Percentiles rank a stretch among this genome's conserved stretches.
phyloP scores from a whole-genome alignment of 2,888 invertebrate genomes.

The Acanthosepion esculentum region DNA sequence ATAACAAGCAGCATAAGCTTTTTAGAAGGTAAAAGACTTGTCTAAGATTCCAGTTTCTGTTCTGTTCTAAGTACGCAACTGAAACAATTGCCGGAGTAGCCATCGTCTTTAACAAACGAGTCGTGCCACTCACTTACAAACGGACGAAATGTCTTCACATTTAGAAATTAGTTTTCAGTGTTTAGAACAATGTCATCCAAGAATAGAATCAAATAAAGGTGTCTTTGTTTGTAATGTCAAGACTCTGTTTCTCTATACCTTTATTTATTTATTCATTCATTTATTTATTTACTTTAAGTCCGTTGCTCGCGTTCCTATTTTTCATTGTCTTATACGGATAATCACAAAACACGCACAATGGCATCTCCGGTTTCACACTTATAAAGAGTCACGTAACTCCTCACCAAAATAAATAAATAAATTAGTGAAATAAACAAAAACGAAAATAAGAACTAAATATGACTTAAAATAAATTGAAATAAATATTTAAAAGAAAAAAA shows the following conservation, averaged over 20 bases:
- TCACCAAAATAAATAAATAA: not conserved
- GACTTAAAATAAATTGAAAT: not conserved
- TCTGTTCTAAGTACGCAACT: too few species aligned
- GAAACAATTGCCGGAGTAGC: not conserved
- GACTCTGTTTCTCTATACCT: not conserved
- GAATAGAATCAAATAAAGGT: too few species aligned
- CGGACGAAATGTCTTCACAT: not conserved
- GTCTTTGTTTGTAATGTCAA: too few species aligned
- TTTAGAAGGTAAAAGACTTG: too few species aligned
- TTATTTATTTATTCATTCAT: not conserved
- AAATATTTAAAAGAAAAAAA: not conserved
- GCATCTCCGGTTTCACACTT: conserved; percentile 8
- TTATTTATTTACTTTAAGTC: not conserved
- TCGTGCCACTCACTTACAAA: not conserved
- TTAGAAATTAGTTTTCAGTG: not conserved
- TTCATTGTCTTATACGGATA: not conserved
- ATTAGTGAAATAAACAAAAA: not conserved
- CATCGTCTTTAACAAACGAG: not conserved
- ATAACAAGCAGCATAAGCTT: too few species aligned
- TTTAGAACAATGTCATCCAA: not conserved
- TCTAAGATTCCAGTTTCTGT: too few species aligned
- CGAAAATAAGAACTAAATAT: not conserved
- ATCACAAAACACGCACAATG: not conserved
- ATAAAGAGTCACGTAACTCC: not conserved
- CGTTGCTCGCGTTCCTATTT: not conserved